A percentile compares a stretch with the other conserved stretches of the same genome.
These are phyloP conservation scores for Embidobia sp. DNA, from an alignment of 2,888 invertebrate genomes.

Conservation along the genomic window DNA sequence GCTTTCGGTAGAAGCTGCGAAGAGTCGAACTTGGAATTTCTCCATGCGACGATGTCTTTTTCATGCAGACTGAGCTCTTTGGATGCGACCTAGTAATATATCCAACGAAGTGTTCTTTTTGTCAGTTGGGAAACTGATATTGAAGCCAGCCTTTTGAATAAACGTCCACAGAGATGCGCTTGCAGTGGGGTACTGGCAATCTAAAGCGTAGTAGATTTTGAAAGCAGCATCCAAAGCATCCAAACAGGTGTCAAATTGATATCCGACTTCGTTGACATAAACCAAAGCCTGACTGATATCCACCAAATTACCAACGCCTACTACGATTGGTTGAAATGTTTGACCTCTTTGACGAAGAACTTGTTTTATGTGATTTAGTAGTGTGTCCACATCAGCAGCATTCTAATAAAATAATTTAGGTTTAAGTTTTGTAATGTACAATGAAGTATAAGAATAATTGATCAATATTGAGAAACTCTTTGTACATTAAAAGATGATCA, in stretches of 20 bases:
- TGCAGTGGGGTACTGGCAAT: slow-evolving; percentile 11
- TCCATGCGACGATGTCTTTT: no score
- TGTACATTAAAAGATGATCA: no score
- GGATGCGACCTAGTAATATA: slow-evolving; percentile 1
- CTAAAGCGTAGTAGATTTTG: slow-evolving; percentile 6
- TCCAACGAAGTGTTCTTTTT: slow-evolving; percentile 12
- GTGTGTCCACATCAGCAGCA: slow-evolving; percentile 9
- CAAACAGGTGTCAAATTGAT: not conserved
- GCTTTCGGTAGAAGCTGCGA: no score
- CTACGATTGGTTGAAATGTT: slow-evolving; percentile 10
- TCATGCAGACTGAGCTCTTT: no score
- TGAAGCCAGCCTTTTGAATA: slow-evolving; percentile 6
- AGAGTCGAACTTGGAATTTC: no score
- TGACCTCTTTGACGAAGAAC: not conserved
- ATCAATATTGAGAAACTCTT: not conserved
- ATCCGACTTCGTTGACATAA: slow-evolving; percentile 2
- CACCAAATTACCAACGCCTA: slow-evolving; percentile 9
- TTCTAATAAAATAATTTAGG: slow-evolving; percentile 7
- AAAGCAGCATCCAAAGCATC: not conserved
- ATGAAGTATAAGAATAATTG: not conserved
- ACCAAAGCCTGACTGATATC: not conserved
- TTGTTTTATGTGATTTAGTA: not conserved
- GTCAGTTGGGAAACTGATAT: not conserved
- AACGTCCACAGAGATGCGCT: slow-evolving; percentile 17
- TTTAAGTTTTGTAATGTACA: no score